These are phyloP conservation scores for Chloroclysta siterata DNA, from an alignment of 2,888 invertebrate genomes.

Conservation along the genomic window DNA sequence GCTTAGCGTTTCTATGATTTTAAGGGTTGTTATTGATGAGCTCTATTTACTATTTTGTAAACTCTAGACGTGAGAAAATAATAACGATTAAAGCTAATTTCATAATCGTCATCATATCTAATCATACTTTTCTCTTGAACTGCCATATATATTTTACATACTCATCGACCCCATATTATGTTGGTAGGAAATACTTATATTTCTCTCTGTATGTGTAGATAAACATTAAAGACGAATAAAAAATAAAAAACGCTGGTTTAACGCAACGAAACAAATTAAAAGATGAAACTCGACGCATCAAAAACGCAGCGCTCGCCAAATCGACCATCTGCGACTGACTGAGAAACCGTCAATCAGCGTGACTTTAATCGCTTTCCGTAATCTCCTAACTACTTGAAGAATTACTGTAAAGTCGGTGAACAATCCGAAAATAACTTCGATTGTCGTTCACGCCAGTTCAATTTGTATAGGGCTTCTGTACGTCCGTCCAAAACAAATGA, in stretches of 20 bases:
- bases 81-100: no score
- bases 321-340: conserved; percentile 35
- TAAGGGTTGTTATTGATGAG: no score
- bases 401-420: conserved; percentile 59
- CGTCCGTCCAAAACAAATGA: conserved; percentile 1
- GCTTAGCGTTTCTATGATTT: no score
- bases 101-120: no score
- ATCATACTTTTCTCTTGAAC: no score
- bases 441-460: conserved; percentile 62
- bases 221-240: no score
- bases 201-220: no score
- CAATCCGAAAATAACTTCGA: conserved; percentile 69
- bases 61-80: no score
- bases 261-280: background rate
- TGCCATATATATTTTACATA: no score
- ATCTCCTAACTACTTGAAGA: conserved; percentile 66
- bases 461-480: conserved; percentile 3
- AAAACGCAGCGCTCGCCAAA: conserved; percentile 22
- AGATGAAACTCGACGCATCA: conserved; percentile 14
- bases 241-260: background rate
- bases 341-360: conserved; percentile 69
- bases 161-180: no score
- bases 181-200: no score
- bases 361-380: conserved; percentile 74
- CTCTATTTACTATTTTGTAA: no score